These are phyloP conservation scores for Melipona beecheii DNA, from an alignment of 2,888 invertebrate species.

Conservation along the genomic window DNA sequence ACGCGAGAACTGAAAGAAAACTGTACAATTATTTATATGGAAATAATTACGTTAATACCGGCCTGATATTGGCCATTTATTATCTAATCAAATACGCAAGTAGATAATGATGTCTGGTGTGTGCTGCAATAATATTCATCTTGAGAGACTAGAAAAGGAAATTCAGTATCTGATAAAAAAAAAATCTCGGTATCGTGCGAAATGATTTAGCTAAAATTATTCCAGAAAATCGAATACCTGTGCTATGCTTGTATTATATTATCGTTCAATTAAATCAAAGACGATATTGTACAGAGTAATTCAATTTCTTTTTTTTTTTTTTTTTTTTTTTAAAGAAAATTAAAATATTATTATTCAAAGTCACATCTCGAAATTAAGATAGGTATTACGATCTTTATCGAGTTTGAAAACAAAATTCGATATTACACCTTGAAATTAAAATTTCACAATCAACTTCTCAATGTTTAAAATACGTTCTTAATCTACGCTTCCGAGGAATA, in stretches of 20 bases:
- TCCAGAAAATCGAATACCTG: not conserved
- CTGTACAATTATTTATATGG: constrained; percentile 4
- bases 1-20: not conserved
- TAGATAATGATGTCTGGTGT: not conserved
- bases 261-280: not conserved
- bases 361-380: too few relatives aligned
- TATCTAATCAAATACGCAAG: not conserved
- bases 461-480: not conserved
- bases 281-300: not conserved
- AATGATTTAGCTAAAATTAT: not conserved
- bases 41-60: constrained; percentile 2
- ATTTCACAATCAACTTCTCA: not conserved
- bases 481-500: not conserved
- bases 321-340: too few relatives aligned
- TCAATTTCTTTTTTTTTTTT: not conserved
- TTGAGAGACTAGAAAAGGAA: not conserved
- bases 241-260: not conserved
- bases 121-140: not conserved
- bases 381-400: too few relatives aligned
- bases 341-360: too few relatives aligned
- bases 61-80: not conserved
- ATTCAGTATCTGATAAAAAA: not conserved
- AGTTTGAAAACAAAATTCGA: too few relatives aligned
- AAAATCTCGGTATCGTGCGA: not conserved
- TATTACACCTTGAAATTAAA: too few relatives aligned